Evolutionary conservation across 23 tunicate genomes (phyloP), one percentile per base, ranked within the genome.

Genomic region (Ascidia mentula): DNA sequence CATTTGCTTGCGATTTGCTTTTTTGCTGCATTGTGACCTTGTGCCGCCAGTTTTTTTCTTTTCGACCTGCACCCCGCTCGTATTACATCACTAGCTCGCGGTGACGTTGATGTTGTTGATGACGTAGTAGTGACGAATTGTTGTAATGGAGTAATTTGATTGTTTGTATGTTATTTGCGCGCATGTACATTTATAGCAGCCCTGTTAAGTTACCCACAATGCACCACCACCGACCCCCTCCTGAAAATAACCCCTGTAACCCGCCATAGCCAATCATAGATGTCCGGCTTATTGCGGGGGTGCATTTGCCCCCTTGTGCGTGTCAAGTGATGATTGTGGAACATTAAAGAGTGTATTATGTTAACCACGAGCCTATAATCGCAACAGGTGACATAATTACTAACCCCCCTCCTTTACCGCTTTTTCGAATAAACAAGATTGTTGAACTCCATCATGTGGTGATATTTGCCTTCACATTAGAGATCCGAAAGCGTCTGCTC

Each of bases 51-150:
- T n/a, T n/a, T n/a, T n/a, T n/a, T n/a, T n/a, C n/a, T n/a, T n/a
- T n/a, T n/a, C n/a, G n/a, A n/a, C n/a, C n/a, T n/a, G n/a, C n/a
- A n/a, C n/a, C 65, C 65, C 65, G 65, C 24, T 53, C 24, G 22
- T 15, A 28, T 53, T 26, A 53, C 65, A 53, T 53, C 65, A 53
- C 65, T 28, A 53, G 7, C 65, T 26, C 13, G 65, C 24, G 65
- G 65, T 53, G 2, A 53, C 65, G 65, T 28, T 53, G n/a, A n/a
- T n/a, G n/a, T n/a, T n/a, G n/a, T 53, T 6, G 65, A 53, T 9
- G 65, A 53, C 65, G 65, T 53, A 53, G n/a, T n/a, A n/a, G 65
- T 53, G 65, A 53, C 65, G 65, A 53, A 53, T 53, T 53, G 24
- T 53, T 53, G 65, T 53, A 53, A 26, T 28, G 65, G 24, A 53